Percentiles rank a stretch among this genome's conserved stretches.
Conservation (phyloP, 2,113 vertebrate species). For the Dolichotis patagonum region DNA sequence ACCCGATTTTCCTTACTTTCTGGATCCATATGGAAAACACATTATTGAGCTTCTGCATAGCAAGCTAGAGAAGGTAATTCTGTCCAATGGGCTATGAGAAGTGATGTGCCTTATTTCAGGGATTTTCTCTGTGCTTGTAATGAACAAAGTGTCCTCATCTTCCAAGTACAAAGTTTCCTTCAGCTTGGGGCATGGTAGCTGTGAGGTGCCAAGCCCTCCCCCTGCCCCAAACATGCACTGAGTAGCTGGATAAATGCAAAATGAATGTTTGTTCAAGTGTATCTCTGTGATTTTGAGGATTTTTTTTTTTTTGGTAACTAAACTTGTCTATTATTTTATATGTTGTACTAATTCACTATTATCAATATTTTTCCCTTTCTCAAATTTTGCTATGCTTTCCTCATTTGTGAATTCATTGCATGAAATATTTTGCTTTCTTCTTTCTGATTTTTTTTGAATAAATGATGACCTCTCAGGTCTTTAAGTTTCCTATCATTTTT, state of each 20-base stretch:
- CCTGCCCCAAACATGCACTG: rapidly evolving
- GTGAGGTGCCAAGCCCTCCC: too few species aligned
- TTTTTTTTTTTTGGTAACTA: background rate
- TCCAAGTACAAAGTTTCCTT: background rate
- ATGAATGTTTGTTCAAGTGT: background rate
- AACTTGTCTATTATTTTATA: background rate
- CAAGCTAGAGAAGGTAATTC: background rate
- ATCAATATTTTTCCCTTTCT: background rate
- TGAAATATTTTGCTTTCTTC: background rate
- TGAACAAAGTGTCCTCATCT: background rate
- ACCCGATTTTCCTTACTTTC: background rate
- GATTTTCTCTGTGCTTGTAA: background rate
- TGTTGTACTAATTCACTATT: background rate
- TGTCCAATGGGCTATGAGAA: background rate
- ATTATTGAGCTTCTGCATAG: background rate
- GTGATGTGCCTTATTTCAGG: background rate
- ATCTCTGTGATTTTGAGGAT: background rate
- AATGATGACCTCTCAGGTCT: background rate
- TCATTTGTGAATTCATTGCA: background rate
- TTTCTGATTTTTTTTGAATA: background rate
- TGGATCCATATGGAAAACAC: background rate
- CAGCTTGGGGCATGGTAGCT: background rate
- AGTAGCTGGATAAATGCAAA: background rate
- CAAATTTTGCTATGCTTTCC: background rate
- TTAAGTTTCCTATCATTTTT: background rate